Percentiles rank a stretch among this genome's conserved stretches.
Conservation (phyloP, 2,797 vertebrate species). For the Tapera naevia region DNA sequence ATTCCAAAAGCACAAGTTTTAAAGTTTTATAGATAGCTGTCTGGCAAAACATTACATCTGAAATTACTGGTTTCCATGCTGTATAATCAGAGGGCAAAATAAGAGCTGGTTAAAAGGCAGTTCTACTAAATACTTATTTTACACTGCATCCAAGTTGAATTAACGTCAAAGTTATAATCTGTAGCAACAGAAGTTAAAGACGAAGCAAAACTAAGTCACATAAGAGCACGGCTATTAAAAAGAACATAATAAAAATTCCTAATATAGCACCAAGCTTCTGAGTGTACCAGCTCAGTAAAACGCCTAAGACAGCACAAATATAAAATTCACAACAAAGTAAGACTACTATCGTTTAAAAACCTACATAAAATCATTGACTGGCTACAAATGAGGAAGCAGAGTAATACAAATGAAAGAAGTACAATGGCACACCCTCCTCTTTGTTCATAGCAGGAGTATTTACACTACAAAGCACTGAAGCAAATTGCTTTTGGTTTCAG, state of each 20-base stretch:
- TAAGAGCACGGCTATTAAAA: not conserved
- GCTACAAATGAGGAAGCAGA: not conserved
- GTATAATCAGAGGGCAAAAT: conserved; percentile 2
- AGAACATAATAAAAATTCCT: not conserved
- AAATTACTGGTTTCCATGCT: not conserved
- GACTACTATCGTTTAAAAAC: not conserved
- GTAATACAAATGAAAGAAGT: conserved; percentile 14
- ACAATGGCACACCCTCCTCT: conserved; percentile 53
- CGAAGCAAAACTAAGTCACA: not conserved
- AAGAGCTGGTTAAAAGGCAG: not conserved
- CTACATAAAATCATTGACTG: not conserved
- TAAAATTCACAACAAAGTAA: not conserved
- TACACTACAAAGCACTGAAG: conserved; percentile 46
- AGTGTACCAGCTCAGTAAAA: not conserved
- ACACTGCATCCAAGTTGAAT: not conserved
- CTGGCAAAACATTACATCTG: not conserved
- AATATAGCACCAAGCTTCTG: not conserved
- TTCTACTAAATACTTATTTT: not conserved
- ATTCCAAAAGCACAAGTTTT: not conserved
- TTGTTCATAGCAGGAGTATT: conserved; percentile 61
- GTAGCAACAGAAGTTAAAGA: not conserved
- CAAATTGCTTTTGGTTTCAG: conserved; percentile 39
- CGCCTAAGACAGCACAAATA: fast-evolving
- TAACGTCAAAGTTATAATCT: not conserved
- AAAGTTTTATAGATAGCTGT: not conserved